A percentile compares a stretch with the other conserved stretches of the same genome.
Conservation (phyloP, 2,888 invertebrate species). For the Mythimna lalbum region DNA sequence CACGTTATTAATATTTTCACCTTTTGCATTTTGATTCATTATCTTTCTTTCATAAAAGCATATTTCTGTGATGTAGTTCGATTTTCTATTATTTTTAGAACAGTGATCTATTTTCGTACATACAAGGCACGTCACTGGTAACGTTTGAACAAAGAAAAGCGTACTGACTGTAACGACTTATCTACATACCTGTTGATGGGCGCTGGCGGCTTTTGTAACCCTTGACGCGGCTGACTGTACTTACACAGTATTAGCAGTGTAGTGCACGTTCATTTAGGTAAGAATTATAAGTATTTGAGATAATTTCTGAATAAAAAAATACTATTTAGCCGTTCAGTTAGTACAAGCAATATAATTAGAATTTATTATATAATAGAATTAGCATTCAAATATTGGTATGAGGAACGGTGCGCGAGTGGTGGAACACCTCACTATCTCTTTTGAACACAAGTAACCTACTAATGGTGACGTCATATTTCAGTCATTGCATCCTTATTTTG, state of each 20-base stretch:
- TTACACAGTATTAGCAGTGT: background rate
- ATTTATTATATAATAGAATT: too few relatives aligned
- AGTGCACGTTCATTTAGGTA: background rate
- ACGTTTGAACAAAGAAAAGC: background rate
- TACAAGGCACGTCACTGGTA: background rate
- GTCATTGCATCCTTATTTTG: too few relatives aligned
- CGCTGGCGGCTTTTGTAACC: background rate
- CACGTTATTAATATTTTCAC: background rate
- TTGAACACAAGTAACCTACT: too few relatives aligned
- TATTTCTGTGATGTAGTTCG: background rate
- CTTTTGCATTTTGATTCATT: slow-evolving; percentile 1
- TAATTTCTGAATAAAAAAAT: too few relatives aligned
- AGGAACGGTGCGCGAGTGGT: too few relatives aligned
- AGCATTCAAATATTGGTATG: too few relatives aligned
- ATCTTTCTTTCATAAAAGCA: background rate
- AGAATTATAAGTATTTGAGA: background rate
- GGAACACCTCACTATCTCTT: too few relatives aligned
- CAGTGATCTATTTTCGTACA: background rate
- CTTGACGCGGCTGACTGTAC: background rate
- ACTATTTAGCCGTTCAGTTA: too few relatives aligned
- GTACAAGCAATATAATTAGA: too few relatives aligned
- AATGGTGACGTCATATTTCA: too few relatives aligned
- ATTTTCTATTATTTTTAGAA: background rate
- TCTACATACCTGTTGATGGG: background rate
- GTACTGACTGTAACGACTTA: background rate